A percentile compares a stretch with the other conserved stretches of the same genome.
Evolutionary conservation across 2,797 vertebrate genomes (phyloP).

Genomic region (Sebastes hopkinsi): DNA sequence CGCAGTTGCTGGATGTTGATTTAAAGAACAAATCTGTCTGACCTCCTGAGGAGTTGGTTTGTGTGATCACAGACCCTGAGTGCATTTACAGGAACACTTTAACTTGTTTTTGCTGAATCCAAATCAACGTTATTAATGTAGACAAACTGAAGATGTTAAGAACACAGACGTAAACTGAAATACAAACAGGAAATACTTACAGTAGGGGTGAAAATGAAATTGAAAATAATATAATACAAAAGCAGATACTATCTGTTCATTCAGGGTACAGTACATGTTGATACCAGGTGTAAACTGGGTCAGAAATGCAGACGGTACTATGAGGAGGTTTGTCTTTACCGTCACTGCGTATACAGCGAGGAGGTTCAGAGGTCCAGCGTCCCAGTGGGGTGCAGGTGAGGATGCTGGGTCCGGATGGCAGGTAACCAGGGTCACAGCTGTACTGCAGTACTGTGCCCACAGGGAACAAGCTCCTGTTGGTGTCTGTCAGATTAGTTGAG

Average conservation of each 20-base stretch:
- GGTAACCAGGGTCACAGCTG: slow-evolving; percentile 78
- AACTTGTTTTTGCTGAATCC: neutral
- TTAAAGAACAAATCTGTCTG: neutral
- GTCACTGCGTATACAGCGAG: slow-evolving; percentile 75
- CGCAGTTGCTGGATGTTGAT: neutral
- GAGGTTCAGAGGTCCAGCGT: slow-evolving; percentile 78
- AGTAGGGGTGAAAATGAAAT: neutral
- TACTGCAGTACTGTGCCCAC: slow-evolving; percentile 78
- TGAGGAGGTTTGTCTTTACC: slow-evolving; percentile 43
- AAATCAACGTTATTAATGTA: neutral
- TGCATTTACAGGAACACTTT: neutral
- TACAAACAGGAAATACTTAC: neutral
- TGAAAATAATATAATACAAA: neutral
- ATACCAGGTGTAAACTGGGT: neutral
- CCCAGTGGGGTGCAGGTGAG: slow-evolving; percentile 74
- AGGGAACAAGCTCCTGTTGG: slow-evolving; percentile 76
- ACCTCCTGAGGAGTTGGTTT: neutral
- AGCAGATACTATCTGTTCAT: neutral
- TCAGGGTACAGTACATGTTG: neutral
- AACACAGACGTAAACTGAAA: neutral
- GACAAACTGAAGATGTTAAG: neutral
- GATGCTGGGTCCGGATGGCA: slow-evolving; percentile 70
- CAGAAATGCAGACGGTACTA: neutral
- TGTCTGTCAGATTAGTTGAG: slow-evolving; percentile 72
- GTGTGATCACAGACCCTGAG: neutral